These are phyloP conservation scores for Drosophila macrothrix DNA, from an alignment of 2,888 invertebrate genomes.

Conservation along the genomic window DNA sequence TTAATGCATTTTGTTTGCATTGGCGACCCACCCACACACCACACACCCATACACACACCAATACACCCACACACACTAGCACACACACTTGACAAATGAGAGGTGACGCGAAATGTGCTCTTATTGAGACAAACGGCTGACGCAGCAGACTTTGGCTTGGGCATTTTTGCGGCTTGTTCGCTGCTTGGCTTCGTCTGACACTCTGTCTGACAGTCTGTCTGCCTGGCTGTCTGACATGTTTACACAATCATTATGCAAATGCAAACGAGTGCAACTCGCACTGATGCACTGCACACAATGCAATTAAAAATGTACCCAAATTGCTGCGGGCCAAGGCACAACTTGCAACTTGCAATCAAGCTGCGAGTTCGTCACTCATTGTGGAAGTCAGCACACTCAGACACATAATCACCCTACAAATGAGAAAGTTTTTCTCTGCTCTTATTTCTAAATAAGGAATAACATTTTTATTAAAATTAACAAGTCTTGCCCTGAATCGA, in stretches of 20 bases:
- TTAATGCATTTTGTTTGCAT: slow-evolving; percentile 81
- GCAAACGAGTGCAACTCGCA: slow-evolving; percentile 47
- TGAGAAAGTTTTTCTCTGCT: background rate
- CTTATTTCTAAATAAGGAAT: too few species aligned
- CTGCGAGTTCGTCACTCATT: slow-evolving; percentile 12
- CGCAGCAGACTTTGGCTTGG: slow-evolving; percentile 31
- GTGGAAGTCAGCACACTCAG: slow-evolving; percentile 11
- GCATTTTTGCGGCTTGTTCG: background rate
- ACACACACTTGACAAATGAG: slow-evolving; percentile 70
- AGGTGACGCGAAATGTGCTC: slow-evolving; percentile 60
- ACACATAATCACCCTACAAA: background rate
- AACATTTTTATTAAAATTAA: too few species aligned
- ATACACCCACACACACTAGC: slow-evolving; percentile 21
- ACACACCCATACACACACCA: slow-evolving; percentile 16
- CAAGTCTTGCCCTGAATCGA: too few species aligned
- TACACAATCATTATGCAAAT: slow-evolving; percentile 70
- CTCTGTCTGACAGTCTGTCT: background rate
- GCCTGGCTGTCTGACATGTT: slow-evolving; percentile 3
- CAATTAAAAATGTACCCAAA: slow-evolving; percentile 72
- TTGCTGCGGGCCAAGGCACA: slow-evolving; percentile 31
- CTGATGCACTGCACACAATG: slow-evolving; percentile 31
- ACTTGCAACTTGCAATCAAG: slow-evolving; percentile 13
- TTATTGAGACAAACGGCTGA: slow-evolving; percentile 74
- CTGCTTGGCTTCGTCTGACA: slow-evolving; percentile 2
- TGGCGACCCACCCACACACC: slow-evolving; percentile 37